Percentiles rank a stretch among this genome's conserved stretches.
Evolutionary conservation across 2,797 vertebrate species (phyloP).

Genomic region (Gymnothorax javanicus): DNA sequence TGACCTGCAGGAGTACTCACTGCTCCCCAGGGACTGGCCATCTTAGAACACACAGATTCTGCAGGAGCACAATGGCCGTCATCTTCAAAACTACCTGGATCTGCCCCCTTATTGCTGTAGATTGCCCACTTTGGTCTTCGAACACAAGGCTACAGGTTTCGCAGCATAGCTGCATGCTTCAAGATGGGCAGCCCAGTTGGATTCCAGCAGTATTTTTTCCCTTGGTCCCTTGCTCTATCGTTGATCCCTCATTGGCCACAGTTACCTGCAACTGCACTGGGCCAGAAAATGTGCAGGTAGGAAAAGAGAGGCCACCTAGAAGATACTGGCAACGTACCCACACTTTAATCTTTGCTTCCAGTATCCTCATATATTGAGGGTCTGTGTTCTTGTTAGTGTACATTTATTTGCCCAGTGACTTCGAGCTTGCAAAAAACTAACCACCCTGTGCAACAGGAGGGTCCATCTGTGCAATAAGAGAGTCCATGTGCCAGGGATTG

Average conservation of each 20-base stretch:
- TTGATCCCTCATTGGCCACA: constrained; percentile 58
- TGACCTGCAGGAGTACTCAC: constrained; percentile 64
- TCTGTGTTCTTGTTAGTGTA: constrained; percentile 50
- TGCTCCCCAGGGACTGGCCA: constrained; percentile 66
- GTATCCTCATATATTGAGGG: constrained; percentile 59
- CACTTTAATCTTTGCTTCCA: constrained; percentile 62
- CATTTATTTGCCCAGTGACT: constrained; percentile 47
- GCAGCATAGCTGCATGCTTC: constrained; percentile 59
- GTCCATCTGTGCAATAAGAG: constrained; percentile 35
- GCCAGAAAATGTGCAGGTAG: background rate
- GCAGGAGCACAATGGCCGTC: constrained; percentile 46
- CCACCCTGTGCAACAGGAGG: constrained; percentile 37
- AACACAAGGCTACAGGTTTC: constrained; percentile 42
- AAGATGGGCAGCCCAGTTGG: constrained; percentile 50
- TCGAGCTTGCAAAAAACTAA: constrained; percentile 33
- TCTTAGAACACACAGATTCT: constrained; percentile 54
- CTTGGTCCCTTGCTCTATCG: constrained; percentile 50
- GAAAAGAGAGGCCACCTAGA: constrained; percentile 39
- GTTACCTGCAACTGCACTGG: constrained; percentile 52
- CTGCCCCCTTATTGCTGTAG: constrained; percentile 56
- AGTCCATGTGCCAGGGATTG: constrained; percentile 20
- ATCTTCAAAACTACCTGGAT: background rate
- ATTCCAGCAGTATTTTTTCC: constrained; percentile 58
- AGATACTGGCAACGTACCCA: constrained; percentile 47
- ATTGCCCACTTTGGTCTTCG: constrained; percentile 60